Base-by-base conservation (phyloP, 2,113 vertebrate genomes). In the Elgaria multicarinata region DNA sequence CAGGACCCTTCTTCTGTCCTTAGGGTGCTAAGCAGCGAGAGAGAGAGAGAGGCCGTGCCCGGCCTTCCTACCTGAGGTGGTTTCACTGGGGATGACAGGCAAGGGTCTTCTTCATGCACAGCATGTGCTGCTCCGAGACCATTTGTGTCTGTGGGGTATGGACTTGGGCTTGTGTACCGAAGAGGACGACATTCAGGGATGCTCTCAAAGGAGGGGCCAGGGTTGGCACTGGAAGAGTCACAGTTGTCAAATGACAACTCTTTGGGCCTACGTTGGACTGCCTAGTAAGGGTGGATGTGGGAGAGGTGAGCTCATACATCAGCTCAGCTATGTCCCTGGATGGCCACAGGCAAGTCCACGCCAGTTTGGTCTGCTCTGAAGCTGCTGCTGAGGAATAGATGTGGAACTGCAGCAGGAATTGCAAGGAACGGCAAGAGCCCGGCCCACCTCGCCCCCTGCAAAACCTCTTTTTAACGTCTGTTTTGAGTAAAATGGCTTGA, bases 61-160 rank as follows among this genome's bases (percentile, higher is more conserved):
- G 22, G 33, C 78, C 9, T 2, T 22, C 42, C 42, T 44, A 44
- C 74, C 74, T 44, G 22, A 22, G 39, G 26, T 53, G 28, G 50
- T n/a, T 55, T 33, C 1, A 20, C 5, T 55, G 78, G 33, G 8
- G 78, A 50, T 50, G 46, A 2, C 14, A 36, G 69, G 4, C 10
- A 20, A 13, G 3, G 18, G 6, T 16, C n/a, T 39, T 42, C 72
- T 39, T n/a, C 18, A 7, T 20, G n/a, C 2, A 36, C 36, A 6
- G 71, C 69, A 72, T 31, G 12, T 3, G 69, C 33, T 36, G 2
- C 10, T 13, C n/a, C n/a, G 36, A 74, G 9, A 74, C 36, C 14
- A 36, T 20, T 14, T 2, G n/a, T 39, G 71, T 5, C 13, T 14
- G 12, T 42, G 16, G 31, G 18, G 50, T 33, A 0, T 0, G 31